Base-by-base conservation (phyloP, 2,113 vertebrate genomes). In the Morone saxatilis region DNA sequence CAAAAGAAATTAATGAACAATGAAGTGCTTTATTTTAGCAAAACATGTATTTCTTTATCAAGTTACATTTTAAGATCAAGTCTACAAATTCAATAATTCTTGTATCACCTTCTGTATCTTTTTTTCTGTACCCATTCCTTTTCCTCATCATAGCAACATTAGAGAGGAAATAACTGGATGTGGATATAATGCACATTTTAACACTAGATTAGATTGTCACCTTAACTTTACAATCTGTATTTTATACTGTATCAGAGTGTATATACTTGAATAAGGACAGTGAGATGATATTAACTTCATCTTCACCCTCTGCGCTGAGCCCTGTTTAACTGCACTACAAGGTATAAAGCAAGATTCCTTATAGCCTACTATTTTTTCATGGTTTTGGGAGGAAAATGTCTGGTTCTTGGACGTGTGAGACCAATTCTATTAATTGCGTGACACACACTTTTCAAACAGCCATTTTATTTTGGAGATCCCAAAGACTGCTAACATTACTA, bases 401-500 rank as follows among this genome's bases (percentile, higher is more conserved):
- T 56, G 40, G 11, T 70, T 84, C 12, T 71, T 63, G 59, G 62
- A 80, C 51, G 50, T 77, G 38, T 65, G 11, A 80, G 61, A 65
- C 61, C 13, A 43, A 63, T 0, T 74, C 47, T 11, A n/a, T 63
- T 76, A 31, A 70, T 2, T 67, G 41, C 48, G 31, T 51, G 57
- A 56, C 38, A 80, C 47, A 65, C 43, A 51, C 47, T 73, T 83
- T 81, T 80, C 51, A 67, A 61, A 83, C 70, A 74, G 47, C 19
- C 1, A 0, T 61, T 81, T 62, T 57, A 61, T 72, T 81, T 54
- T 63, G 22, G 71, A 17, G 38, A 62, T 87, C 78, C 72, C 57
- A 25, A 67, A 80, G 68, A 61, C 76, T 63, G 66, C 68, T 70
- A 53, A 54, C 68, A 41, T 74, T 83, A 38, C 81, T 84, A 76